Evolutionary conservation across 2,113 vertebrate genomes (phyloP), one percentile per base, ranked within the genome.

Genomic region (Myrmophylax atrothorax): DNA sequence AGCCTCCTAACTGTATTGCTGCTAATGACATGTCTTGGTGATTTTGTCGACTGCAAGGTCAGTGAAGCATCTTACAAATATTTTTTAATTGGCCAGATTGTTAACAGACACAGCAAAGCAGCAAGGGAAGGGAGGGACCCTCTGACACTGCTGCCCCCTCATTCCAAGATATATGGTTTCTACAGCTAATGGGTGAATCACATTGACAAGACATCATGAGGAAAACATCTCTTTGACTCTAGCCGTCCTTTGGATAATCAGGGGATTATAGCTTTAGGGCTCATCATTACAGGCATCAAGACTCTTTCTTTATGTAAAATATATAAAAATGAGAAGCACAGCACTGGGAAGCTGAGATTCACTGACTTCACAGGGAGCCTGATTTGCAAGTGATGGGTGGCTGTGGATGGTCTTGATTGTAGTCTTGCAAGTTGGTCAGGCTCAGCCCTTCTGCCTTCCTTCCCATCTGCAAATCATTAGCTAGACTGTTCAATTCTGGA

Each of bases 41-140:
- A 72, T 96, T 95, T 79, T 91, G 77, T 3, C 7, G 63, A 81
- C 59, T 88, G 91, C 47, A 38, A 89, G 90, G 90, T 92, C 95
- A 92, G 66, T 81, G 81, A 96, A 93, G 93, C 89, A 95, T 90
- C 84, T 92, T 91, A 86, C 81, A 95, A 97, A 94, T 69, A 87
- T 66, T 79, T 94, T 95, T 97, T 96, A 96, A 96, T 96, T 96
- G 96, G 89, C 72, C 58, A 80, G 75, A 91, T 93, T 85, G 78
- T 95, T 95, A 96, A 90, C 76, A 91, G 84, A 84, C 7, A 10
- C 68, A 58, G 84, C 50, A 92, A 94, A 92, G 82, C 72, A 89
- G 74, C 0, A 4, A 91, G 75, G 46, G 77, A 94, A 66, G 56
- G 59, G 93, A 94, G 74, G 78, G 55, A 67, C 84, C 66, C 72